Evolutionary conservation across 2,888 invertebrate species (phyloP), one percentile per base, ranked within the genome.

Genomic region (Zaprionus lineosus): DNA sequence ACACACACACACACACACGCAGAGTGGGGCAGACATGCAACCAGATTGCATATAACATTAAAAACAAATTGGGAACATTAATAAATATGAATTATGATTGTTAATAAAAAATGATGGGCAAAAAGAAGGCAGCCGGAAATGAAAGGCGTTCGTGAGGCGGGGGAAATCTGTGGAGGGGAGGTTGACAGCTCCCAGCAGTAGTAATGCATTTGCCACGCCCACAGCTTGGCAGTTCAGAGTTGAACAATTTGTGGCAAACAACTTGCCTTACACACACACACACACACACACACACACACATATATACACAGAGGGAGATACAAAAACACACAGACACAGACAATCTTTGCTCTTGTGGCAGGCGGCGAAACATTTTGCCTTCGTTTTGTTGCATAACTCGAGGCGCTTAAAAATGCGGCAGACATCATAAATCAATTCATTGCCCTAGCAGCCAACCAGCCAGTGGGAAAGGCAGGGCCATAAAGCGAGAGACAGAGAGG

Each of bases 341-440:
- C 37, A 37, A 37, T 7, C 9, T 11, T 9, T 29, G n/a, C 9
- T 40, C 69, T 44, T 19, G 15, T 29, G 41, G 51, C 26, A 31
- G 55, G 28, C 37, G 21, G 33, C 52, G 55, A 66, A 66, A 37
- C 56, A 46, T 57, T 67, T 62, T 53, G 46, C 28, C 37, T 44
- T 62, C 63, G 34, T 60, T 75, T 50, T 72, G 77, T 76, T 76
- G 84, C 76, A 81, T 76, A 76, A 84, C 84, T 81, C 76, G 61
- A 56, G 61, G 81, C 58, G 82, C 59, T 81, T 46, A 52, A 62
- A 69, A 65, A 56, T 65, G 53, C 47, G 60, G 51, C 84, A 77
- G 84, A 77, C 76, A 77, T 84, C 69, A 84, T 77, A 77, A 77
- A 77, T 77, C 76, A 77, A 84, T 76, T 81, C 68, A 76, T 65